Conservation (phyloP, 2,113 vertebrate species). For the Oxygymnocypris stewartii region DNA sequence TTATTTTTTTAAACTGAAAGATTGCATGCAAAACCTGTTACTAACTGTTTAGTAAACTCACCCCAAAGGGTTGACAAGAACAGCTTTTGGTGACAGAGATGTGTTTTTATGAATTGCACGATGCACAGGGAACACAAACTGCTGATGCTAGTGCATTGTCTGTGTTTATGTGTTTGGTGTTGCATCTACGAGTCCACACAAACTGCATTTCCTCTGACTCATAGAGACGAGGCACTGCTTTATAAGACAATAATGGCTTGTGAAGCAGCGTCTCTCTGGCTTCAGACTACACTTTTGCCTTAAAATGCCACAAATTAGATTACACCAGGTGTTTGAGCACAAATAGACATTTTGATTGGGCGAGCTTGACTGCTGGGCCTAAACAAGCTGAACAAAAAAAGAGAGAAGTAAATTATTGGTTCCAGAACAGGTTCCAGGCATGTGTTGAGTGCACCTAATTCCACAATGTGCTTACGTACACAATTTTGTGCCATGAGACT, state of each 20-base stretch:
- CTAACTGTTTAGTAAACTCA: background rate
- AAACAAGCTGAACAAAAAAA: conserved; percentile 24
- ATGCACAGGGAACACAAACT: background rate
- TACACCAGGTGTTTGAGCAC: conserved; percentile 47
- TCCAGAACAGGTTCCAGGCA: conserved; percentile 43
- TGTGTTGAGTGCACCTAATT: conserved; percentile 40
- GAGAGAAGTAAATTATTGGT: conserved; percentile 34
- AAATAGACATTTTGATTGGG: conserved; percentile 41
- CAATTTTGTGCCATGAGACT: conserved; percentile 23
- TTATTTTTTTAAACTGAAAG: background rate
- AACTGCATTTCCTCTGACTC: background rate
- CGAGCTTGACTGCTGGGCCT: conserved; percentile 15
- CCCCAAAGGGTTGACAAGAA: background rate
- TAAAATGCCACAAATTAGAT: conserved; percentile 41
- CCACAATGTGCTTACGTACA: conserved; percentile 45
- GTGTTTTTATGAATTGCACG: background rate
- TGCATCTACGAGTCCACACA: background rate
- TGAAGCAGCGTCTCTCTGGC: background rate
- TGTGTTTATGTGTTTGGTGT: background rate
- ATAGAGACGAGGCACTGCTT: background rate
- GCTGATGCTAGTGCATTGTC: background rate
- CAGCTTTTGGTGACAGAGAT: background rate
- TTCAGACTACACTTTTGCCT: conserved; percentile 11
- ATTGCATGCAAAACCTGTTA: background rate
- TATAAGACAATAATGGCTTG: conserved; percentile 6